Conservation (phyloP, 2,888 invertebrate species). For the Drosophila neutralis region DNA sequence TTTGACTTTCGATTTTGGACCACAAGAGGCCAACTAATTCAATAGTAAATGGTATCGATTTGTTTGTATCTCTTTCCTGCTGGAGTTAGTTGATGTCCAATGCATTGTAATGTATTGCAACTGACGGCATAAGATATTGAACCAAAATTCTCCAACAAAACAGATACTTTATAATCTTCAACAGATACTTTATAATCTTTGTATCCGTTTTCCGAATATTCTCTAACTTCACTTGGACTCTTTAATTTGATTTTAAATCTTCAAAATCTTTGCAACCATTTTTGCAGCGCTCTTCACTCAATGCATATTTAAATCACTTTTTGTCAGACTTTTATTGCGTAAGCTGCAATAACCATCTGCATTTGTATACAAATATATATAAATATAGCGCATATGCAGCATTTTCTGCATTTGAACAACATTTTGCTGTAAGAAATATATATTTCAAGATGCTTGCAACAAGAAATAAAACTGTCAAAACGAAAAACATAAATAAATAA, state of each 20-base stretch:
- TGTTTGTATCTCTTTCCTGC: not conserved
- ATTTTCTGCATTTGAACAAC: slow-evolving; percentile 59
- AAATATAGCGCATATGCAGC: slow-evolving; percentile 45
- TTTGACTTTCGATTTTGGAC: slow-evolving; percentile 35
- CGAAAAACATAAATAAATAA: slow-evolving; percentile 71
- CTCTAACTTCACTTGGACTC: not conserved
- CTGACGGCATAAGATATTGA: not conserved
- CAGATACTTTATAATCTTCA: slow-evolving; percentile 23
- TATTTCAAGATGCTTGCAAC: slow-evolving; percentile 10
- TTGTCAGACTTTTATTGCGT: slow-evolving; percentile 27
- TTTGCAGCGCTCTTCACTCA: slow-evolving; percentile 5
- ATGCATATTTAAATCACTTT: slow-evolving; percentile 22
- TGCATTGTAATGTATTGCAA: not conserved
- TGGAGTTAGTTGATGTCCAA: not conserved
- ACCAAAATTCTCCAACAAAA: not conserved
- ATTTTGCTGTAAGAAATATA: slow-evolving; percentile 20
- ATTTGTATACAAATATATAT: slow-evolving; percentile 1
- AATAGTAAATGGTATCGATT: slow-evolving; percentile 17
- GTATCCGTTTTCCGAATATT: not conserved
- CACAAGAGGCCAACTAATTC: slow-evolving; percentile 43
- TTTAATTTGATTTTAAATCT: slow-evolving; percentile 8
- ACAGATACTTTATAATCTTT: slow-evolving; percentile 20
- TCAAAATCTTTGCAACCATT: slow-evolving; percentile 12
- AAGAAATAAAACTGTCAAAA: slow-evolving; percentile 74
- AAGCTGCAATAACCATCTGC: slow-evolving; percentile 33